Evolutionary conservation across 2,113 vertebrate species (phyloP).

Genomic region (Tetrax tetrax): DNA sequence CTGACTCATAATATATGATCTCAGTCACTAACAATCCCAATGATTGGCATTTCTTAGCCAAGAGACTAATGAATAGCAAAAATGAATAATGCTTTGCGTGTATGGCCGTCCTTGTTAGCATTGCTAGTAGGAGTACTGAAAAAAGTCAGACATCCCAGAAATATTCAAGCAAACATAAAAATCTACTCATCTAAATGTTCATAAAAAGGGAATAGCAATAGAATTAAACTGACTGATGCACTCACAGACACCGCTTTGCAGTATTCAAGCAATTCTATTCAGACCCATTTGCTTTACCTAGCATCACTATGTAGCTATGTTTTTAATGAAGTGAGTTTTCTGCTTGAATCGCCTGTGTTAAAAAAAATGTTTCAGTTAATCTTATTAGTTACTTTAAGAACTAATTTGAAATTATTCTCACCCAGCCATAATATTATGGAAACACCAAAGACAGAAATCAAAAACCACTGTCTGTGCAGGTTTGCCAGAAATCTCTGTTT

Average conservation of each 20-base stretch:
- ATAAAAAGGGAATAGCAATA: background rate
- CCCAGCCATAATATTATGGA: background rate
- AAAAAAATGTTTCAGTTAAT: background rate
- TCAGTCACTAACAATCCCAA: background rate
- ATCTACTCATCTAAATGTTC: background rate
- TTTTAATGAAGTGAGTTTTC: background rate
- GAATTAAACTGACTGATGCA: background rate
- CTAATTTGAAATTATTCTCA: background rate
- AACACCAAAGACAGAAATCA: background rate
- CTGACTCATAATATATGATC: background rate
- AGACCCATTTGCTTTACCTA: background rate
- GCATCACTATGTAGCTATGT: background rate
- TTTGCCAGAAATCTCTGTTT: background rate
- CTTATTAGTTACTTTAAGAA: background rate
- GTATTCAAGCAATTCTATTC: background rate
- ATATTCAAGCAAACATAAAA: background rate
- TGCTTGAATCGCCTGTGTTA: background rate
- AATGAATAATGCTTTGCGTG: background rate
- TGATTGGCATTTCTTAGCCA: background rate
- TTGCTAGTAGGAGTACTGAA: background rate
- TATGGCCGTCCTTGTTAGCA: background rate
- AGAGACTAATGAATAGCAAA: background rate
- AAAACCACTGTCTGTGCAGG: rapidly evolving
- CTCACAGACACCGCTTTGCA: background rate
- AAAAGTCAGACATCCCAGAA: background rate